Percentiles rank a stretch among this genome's conserved stretches.
Conservation (phyloP, 2,888 invertebrate genomes). For the Entomobrya multifasciata region DNA sequence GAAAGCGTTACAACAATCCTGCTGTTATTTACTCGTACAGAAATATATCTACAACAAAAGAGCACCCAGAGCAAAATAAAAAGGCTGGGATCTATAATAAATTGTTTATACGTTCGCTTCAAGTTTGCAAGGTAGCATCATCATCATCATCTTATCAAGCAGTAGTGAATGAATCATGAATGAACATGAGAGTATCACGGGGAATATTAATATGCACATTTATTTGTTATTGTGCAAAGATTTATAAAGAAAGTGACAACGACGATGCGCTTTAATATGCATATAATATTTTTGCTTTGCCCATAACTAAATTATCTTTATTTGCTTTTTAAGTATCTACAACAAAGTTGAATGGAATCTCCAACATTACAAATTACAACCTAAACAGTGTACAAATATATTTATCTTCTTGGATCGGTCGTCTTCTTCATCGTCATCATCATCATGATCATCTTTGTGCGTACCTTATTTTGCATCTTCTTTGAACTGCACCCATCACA, state of each 20-base stretch:
- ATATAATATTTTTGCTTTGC: not conserved
- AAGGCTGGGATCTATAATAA: conserved; percentile 27
- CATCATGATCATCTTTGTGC: conserved; percentile 5
- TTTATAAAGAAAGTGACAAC: conserved; percentile 62
- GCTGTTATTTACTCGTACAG: not conserved
- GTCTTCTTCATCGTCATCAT: conserved; percentile 13
- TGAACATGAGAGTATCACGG: not conserved
- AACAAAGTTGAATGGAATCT: conserved; percentile 26
- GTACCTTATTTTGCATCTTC: too few relatives aligned
- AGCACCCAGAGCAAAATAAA: conserved; percentile 26
- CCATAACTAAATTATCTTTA: not conserved
- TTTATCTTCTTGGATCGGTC: not conserved
- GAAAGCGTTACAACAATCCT: conserved; percentile 43
- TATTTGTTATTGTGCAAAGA: conserved; percentile 45
- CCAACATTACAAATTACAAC: conserved; percentile 19
- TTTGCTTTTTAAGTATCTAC: conserved; percentile 1
- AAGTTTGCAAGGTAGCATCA: conserved; percentile 40
- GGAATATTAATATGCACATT: conserved; percentile 60
- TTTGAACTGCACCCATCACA: conserved; percentile 54
- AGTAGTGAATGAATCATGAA: too few relatives aligned
- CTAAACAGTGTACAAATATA: not conserved
- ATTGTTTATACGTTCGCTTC: too few relatives aligned
- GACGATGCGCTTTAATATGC: not conserved
- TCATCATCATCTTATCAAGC: conserved; percentile 18
- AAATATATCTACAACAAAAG: conserved; percentile 17